phyloP scores from a whole-genome alignment of 2,888 invertebrate species.

The Cacoxenus indagator region DNA sequence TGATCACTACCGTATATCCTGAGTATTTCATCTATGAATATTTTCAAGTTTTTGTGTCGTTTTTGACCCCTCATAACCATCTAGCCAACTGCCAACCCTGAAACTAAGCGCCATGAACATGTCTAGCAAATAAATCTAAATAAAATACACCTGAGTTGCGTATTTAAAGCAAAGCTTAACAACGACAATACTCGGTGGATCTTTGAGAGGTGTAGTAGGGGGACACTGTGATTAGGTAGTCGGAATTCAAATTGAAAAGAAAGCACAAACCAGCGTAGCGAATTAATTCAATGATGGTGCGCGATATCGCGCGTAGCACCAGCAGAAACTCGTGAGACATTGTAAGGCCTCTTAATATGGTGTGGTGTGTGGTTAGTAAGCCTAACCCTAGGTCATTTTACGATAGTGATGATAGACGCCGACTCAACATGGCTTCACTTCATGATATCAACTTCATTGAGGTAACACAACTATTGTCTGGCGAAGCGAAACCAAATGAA shows the following conservation, averaged over 20 bases:
- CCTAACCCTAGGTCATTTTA: neutral
- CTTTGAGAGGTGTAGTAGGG: neutral
- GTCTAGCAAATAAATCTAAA: conserved; percentile 47
- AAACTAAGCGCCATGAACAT: conserved; percentile 29
- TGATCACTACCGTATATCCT: no score
- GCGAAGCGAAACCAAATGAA: no score
- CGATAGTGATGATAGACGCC: neutral
- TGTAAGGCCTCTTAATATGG: no score
- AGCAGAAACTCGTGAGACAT: no score
- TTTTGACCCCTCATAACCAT: no score
- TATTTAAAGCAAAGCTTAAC: neutral
- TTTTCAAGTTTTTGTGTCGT: no score
- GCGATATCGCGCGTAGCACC: conserved; percentile 39
- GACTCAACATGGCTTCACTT: neutral
- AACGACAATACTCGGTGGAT: no score
- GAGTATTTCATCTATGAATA: no score
- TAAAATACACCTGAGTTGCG: conserved; percentile 15
- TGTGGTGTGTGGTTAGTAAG: no score
- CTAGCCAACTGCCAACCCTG: neutral
- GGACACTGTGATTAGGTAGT: neutral
- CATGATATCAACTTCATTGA: no score
- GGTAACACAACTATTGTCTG: no score
- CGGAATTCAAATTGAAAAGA: neutral
- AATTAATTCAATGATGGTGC: conserved; percentile 9
- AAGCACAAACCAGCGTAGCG: neutral